A percentile compares a stretch with the other conserved stretches of the same genome.
These are phyloP conservation scores for Orthonyx spaldingii DNA, from an alignment of 2,113 vertebrate genomes.

Conservation along the genomic window DNA sequence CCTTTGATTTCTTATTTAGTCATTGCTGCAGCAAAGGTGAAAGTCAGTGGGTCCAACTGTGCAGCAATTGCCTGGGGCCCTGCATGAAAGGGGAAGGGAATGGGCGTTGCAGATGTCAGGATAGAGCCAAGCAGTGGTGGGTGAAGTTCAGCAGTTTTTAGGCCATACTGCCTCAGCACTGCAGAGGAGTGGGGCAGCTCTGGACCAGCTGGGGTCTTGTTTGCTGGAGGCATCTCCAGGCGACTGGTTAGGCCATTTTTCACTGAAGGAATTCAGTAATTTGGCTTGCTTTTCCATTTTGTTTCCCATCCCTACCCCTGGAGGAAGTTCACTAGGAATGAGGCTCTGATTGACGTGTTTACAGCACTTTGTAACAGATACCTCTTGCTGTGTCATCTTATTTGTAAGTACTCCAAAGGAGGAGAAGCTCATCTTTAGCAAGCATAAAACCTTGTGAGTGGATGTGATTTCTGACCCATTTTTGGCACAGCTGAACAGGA, in stretches of 20 bases:
- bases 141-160: neutral
- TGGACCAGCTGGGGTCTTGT: neutral
- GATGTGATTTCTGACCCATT: conserved; percentile 31
- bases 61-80: neutral
- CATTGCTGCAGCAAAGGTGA: neutral
- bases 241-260: neutral
- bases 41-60: neutral
- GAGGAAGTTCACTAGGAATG: neutral
- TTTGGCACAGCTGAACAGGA: conserved; percentile 15
- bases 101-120: neutral
- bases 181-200: neutral
- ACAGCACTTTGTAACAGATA: conserved; percentile 38
- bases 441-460: neutral
- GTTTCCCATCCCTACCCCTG: neutral
- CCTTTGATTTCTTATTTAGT: neutral
- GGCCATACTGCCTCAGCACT: neutral
- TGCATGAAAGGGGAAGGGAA: neutral
- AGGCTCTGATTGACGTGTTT: neutral
- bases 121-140: neutral
- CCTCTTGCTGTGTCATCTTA: conserved; percentile 43
- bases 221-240: neutral
- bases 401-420: conserved; percentile 51
- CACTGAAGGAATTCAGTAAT: neutral
- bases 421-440: conserved; percentile 4
- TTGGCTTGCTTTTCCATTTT: neutral